Percentiles rank a stretch among this genome's conserved stretches.
Evolutionary conservation across 2,888 invertebrate genomes (phyloP).

Genomic region (Sepioteuthis lessoniana): DNA sequence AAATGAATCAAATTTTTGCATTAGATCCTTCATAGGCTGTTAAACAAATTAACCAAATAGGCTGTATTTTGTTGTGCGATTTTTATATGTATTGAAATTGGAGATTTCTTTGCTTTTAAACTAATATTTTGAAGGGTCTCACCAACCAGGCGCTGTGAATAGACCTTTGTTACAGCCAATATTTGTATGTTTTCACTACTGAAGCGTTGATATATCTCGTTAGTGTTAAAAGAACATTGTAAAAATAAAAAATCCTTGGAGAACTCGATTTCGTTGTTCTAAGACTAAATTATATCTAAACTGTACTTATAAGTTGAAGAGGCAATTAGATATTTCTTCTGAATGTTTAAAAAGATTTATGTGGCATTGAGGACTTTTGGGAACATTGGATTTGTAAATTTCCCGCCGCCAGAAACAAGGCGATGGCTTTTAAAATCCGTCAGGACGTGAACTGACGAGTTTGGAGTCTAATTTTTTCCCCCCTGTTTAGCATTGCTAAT

Average conservation of each 20-base stretch:
- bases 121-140: too few species aligned
- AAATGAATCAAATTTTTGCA: too few species aligned
- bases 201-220: neutral
- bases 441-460: neutral
- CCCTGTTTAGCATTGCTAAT: constrained; percentile 33
- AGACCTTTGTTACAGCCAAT: too few species aligned
- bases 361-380: neutral
- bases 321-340: neutral
- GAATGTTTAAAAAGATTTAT: neutral
- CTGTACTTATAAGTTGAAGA: neutral
- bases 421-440: neutral
- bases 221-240: neutral
- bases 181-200: neutral
- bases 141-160: too few species aligned
- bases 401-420: neutral
- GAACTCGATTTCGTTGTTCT: neutral
- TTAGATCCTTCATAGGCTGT: too few species aligned
- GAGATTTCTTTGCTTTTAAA: too few species aligned
- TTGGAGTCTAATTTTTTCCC: neutral
- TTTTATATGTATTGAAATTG: too few species aligned
- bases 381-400: neutral
- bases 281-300: neutral
- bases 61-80: too few species aligned
- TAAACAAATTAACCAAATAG: too few species aligned
- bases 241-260: neutral